Conservation (phyloP, 2,888 invertebrate species). For the Leptogaster cylindrica region DNA sequence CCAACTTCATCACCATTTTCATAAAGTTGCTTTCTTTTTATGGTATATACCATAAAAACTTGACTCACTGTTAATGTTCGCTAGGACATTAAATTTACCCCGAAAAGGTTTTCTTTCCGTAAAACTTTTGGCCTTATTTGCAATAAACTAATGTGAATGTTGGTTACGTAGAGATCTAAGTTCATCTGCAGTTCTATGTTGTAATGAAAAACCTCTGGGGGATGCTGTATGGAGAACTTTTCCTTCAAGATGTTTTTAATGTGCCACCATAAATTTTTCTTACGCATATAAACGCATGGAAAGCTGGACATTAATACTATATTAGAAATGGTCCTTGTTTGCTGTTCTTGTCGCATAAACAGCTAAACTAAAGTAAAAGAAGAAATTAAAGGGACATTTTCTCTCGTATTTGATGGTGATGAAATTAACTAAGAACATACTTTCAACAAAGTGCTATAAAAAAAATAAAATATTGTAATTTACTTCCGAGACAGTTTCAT, state of each 20-base stretch:
- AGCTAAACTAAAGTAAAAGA: too few species aligned
- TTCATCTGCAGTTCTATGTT: conserved; percentile 3
- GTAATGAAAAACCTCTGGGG: conserved; percentile 27
- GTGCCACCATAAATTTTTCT: conserved; percentile 19
- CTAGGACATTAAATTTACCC: conserved; percentile 30
- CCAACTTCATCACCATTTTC: conserved; percentile 14
- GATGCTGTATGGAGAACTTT: conserved; percentile 17
- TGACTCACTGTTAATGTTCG: conserved; percentile 27
- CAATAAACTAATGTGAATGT: conserved; percentile 36
- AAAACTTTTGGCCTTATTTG: conserved; percentile 36
- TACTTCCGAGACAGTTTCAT: too few species aligned
- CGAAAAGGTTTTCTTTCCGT: conserved; percentile 32
- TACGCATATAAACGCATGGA: conserved; percentile 21
- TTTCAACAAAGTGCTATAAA: too few species aligned
- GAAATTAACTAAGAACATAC: too few species aligned
- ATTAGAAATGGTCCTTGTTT: too few species aligned
- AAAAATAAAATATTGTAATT: too few species aligned
- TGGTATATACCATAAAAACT: conserved; percentile 22
- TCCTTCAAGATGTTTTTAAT: conserved; percentile 27
- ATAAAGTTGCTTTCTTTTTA: conserved; percentile 30
- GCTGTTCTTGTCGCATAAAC: too few species aligned
- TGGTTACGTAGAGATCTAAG: conserved; percentile 27
- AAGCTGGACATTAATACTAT: conserved; percentile 27
- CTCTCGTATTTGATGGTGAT: too few species aligned
- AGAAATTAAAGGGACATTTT: too few species aligned